phyloP scores from a whole-genome alignment of 1,140 invertebrate genomes.

The Drosophila watanabei region DNA sequence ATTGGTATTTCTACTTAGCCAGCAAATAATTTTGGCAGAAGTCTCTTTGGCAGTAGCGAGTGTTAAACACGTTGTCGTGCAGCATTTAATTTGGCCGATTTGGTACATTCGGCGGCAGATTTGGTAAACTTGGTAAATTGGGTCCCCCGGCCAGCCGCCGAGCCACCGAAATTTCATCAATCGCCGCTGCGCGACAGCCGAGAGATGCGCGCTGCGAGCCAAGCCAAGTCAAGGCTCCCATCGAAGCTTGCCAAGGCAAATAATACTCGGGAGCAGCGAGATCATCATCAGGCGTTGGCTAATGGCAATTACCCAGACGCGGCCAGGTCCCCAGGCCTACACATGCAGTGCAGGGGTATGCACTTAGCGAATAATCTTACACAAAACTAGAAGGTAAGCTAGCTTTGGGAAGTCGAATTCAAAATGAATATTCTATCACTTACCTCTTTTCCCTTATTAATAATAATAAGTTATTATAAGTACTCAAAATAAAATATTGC shows the following conservation, averaged over 20 bases:
- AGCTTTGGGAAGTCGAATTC: not conserved
- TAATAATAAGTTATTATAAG: too few relatives aligned
- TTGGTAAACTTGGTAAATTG: slow-evolving; percentile 56
- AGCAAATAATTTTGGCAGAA: slow-evolving; percentile 61
- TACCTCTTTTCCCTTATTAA: not conserved
- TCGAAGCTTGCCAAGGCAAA: slow-evolving; percentile 67
- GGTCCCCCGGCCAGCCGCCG: slow-evolving; percentile 47
- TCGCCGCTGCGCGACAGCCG: slow-evolving; percentile 21
- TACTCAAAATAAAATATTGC: not conserved
- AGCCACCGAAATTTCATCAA: slow-evolving; percentile 53
- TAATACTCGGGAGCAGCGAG: slow-evolving; percentile 36
- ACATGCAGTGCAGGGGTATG: slow-evolving; percentile 42
- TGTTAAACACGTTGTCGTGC: slow-evolving; percentile 82
- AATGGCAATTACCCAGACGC: slow-evolving; percentile 50
- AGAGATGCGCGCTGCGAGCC: slow-evolving; percentile 18
- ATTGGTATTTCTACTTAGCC: slow-evolving; percentile 72
- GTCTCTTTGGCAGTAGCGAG: slow-evolving; percentile 26
- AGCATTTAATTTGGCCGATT: slow-evolving; percentile 64
- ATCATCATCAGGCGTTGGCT: slow-evolving; percentile 59
- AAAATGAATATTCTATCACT: not conserved
- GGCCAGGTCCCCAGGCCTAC: slow-evolving; percentile 61
- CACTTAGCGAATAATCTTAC: not conserved
- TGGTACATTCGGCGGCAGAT: slow-evolving; percentile 15
- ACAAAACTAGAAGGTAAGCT: not conserved
- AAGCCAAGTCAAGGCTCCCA: slow-evolving; percentile 67